These are phyloP conservation scores for Lathamus discolor DNA, from an alignment of 2,113 vertebrate genomes.

Conservation along the genomic window DNA sequence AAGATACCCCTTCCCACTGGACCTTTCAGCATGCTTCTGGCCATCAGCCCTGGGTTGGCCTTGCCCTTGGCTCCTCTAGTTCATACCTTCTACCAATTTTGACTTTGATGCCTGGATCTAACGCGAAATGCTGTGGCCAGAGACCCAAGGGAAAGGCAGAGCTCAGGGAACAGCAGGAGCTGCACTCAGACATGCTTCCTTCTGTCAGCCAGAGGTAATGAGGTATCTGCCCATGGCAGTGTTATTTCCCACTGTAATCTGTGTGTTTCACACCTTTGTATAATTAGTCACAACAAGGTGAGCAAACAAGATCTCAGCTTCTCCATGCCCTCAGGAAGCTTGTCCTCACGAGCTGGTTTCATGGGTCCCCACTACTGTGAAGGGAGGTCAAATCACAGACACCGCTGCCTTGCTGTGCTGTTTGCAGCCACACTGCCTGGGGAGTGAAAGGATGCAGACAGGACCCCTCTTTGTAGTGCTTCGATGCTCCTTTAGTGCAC, in stretches of 20 bases:
- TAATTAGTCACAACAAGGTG: background rate
- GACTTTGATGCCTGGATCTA: background rate
- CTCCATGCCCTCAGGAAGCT: background rate
- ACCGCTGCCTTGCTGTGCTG: background rate
- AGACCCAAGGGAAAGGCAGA: background rate
- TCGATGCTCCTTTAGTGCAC: rapidly evolving
- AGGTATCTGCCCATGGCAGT: background rate
- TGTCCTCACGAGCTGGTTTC: background rate
- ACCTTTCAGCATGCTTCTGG: background rate
- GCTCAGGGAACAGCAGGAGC: background rate
- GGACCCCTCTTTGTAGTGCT: background rate
- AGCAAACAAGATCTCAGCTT: background rate
- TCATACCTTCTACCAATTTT: background rate
- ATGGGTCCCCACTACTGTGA: background rate
- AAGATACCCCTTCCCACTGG: background rate
- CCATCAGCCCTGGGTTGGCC: background rate
- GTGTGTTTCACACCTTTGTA: background rate
- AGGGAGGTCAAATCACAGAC: background rate
- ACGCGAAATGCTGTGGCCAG: background rate
- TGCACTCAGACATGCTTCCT: rapidly evolving
- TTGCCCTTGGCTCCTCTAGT: background rate
- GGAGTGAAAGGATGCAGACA: rapidly evolving
- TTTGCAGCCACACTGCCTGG: background rate
- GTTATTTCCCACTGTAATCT: background rate
- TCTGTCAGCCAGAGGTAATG: background rate